These are phyloP conservation scores for Dromaius novaehollandiae DNA, from an alignment of 2,113 vertebrate genomes.

Conservation along the genomic window DNA sequence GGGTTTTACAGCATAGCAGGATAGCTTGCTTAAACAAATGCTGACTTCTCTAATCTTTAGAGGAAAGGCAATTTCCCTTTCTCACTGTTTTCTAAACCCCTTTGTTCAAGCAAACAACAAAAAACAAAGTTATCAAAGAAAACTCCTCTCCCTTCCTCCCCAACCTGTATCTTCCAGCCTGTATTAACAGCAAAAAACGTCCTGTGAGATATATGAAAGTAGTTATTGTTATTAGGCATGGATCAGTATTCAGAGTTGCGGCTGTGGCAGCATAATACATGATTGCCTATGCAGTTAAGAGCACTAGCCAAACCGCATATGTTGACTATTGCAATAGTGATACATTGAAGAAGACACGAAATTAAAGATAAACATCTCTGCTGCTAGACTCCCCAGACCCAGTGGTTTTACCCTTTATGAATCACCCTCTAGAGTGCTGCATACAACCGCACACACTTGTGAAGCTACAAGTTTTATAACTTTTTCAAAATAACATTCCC, in stretches of 20 bases:
- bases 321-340: background rate
- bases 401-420: background rate
- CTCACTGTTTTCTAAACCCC: background rate
- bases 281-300: background rate
- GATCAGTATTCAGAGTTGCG: background rate
- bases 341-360: background rate
- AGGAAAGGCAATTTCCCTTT: background rate
- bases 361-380: background rate
- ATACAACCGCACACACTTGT: background rate
- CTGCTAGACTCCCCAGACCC: background rate
- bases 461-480: background rate
- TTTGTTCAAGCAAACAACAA: background rate
- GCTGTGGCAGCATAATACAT: background rate
- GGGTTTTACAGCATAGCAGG: background rate
- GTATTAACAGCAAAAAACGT: background rate
- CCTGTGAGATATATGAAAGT: background rate
- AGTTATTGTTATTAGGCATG: background rate
- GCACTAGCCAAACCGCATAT: background rate
- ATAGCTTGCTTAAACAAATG: constrained; percentile 7
- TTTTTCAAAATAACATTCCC: background rate
- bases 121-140: background rate
- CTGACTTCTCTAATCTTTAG: constrained; percentile 18
- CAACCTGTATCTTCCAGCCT: background rate
- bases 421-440: background rate
- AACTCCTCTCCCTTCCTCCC: background rate